These are phyloP conservation scores for Smithornis capensis DNA, from an alignment of 2,113 vertebrate genomes.

Conservation along the genomic window DNA sequence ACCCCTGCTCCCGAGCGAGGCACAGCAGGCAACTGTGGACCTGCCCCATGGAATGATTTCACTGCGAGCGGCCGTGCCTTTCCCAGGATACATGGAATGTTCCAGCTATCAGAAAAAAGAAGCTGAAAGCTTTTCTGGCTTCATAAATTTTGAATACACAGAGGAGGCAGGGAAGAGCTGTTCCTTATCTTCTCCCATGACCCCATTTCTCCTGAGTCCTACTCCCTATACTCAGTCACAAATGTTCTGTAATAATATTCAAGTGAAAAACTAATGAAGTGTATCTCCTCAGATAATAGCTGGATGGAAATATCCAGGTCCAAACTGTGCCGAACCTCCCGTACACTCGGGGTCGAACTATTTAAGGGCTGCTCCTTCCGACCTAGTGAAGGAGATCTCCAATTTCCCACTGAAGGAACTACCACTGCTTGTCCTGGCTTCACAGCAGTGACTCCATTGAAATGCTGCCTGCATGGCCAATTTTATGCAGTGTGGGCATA, in stretches of 20 bases:
- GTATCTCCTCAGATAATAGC: background rate
- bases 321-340: background rate
- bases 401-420: background rate
- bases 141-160: background rate
- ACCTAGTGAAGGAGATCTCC: background rate
- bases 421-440: background rate
- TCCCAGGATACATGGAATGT: fast-evolving
- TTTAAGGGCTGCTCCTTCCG: background rate
- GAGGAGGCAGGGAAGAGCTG: background rate
- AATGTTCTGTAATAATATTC: background rate
- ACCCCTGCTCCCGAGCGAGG: fast-evolving
- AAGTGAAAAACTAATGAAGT: background rate
- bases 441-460: fast-evolving
- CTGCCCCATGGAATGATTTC: background rate
- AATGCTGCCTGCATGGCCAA: background rate
- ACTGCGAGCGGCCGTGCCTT: background rate
- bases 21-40: background rate
- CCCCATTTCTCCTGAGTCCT: background rate
- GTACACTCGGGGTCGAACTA: background rate
- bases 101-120: background rate
- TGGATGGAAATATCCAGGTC: background rate
- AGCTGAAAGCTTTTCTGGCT: background rate
- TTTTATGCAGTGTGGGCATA: background rate
- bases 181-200: background rate
- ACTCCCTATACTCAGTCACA: background rate